These are phyloP conservation scores for Brachionus asplanchnoidis DNA, from an alignment of 1,140 invertebrate genomes.

Conservation along the genomic window DNA sequence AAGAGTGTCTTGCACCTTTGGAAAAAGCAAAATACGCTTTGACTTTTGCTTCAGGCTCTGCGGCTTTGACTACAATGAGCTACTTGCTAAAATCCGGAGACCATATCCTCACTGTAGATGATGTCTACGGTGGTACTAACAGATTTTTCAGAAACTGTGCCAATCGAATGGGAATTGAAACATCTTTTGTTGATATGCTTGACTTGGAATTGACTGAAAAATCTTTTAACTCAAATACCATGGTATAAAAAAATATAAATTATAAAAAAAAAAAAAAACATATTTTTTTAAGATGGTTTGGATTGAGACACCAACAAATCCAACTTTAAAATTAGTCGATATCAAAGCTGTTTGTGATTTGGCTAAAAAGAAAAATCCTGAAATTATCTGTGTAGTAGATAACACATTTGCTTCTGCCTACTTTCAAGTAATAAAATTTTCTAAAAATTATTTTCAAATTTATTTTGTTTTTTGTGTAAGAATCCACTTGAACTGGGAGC, in stretches of 20 bases:
- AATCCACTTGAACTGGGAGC: conserved; percentile 81
- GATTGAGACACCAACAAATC: conserved; percentile 98
- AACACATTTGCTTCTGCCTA: conserved; percentile 96
- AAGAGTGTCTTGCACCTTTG: conserved; percentile 79
- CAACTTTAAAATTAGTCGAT: conserved; percentile 81
- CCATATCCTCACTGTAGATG: conserved; percentile 72
- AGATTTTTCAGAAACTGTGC: conserved; percentile 62
- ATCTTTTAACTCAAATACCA: conserved; percentile 75
- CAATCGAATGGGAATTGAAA: conserved; percentile 66
- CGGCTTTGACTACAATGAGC: conserved; percentile 70
- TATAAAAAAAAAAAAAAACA: neutral
- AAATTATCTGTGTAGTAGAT: conserved; percentile 82
- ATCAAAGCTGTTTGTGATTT: conserved; percentile 70
- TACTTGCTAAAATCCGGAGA: conserved; percentile 76
- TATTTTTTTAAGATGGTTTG: conserved; percentile 71
- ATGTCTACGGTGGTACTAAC: conserved; percentile 62
- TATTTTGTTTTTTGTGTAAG: conserved; percentile 53
- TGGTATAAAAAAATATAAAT: conserved; percentile 60
- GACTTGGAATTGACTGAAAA: conserved; percentile 65
- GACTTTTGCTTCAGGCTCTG: conserved; percentile 80
- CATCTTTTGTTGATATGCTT: conserved; percentile 76
- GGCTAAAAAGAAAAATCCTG: conserved; percentile 59
- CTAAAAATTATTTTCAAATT: neutral
- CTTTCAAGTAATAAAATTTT: conserved; percentile 64
- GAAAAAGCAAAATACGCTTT: conserved; percentile 80